These are phyloP conservation scores for Cynodonichthys magdalenae DNA, from an alignment of 2,797 vertebrate species.

Conservation along the genomic window DNA sequence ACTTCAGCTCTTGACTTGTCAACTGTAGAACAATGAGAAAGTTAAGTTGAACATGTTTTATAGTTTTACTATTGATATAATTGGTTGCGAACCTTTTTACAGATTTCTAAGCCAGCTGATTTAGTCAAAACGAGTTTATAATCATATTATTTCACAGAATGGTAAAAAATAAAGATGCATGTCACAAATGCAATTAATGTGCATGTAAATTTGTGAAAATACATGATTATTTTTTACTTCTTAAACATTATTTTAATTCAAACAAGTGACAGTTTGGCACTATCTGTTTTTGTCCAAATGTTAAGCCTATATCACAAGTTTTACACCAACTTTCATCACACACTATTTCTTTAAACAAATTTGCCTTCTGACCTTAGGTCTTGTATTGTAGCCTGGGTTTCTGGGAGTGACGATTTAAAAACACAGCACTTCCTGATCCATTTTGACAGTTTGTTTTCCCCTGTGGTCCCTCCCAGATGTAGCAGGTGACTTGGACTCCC, in stretches of 20 bases:
- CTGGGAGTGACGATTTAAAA: constrained; percentile 32
- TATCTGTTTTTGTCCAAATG: too few species aligned
- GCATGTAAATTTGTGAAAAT: constrained; percentile 2
- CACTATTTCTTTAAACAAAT: constrained; percentile 20
- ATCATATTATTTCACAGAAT: constrained; percentile 10
- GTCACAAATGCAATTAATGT: constrained; percentile 5
- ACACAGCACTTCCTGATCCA: constrained; percentile 16
- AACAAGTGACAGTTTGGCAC: too few species aligned
- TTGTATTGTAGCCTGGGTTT: constrained; percentile 8
- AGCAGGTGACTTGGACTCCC: constrained; percentile 82
- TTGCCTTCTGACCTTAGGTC: constrained; percentile 14
- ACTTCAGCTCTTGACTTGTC: neutral
- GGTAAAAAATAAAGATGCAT: constrained; percentile 16
- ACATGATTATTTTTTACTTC: too few species aligned
- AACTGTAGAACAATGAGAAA: neutral
- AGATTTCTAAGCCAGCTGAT: neutral
- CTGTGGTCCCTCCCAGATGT: constrained; percentile 74
- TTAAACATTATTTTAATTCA: too few species aligned
- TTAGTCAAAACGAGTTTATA: neutral
- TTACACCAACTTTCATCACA: neutral
- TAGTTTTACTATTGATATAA: neutral
- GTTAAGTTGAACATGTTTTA: neutral
- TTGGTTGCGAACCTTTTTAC: neutral
- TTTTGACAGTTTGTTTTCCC: constrained; percentile 44
- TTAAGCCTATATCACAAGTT: neutral